A percentile compares a stretch with the other conserved stretches of the same genome.
phyloP scores from a whole-genome alignment of 2,888 invertebrate species.

The Drosophila atripex region DNA sequence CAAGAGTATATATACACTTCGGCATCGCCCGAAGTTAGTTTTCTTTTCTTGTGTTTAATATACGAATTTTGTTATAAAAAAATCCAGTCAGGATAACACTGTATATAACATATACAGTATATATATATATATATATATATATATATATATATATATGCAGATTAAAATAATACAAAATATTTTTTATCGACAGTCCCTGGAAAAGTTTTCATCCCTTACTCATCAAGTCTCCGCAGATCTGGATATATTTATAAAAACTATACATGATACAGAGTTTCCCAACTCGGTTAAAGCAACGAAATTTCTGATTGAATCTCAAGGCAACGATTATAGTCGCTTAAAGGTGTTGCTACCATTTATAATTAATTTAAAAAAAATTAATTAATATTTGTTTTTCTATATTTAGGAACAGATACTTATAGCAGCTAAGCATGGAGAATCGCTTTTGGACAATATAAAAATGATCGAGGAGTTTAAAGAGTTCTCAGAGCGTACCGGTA shows the following conservation, averaged over 20 bases:
- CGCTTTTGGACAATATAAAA: constrained; percentile 90
- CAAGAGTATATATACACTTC: no score
- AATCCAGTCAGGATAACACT: no score
- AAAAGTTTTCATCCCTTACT: constrained; percentile 96
- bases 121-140: no score
- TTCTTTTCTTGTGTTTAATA: no score
- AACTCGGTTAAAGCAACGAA: constrained; percentile 96
- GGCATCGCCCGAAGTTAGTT: no score
- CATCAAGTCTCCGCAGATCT: constrained; percentile 94
- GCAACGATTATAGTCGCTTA: constrained; percentile 86
- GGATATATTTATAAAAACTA: constrained; percentile 93
- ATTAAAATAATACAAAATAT: no score
- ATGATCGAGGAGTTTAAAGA: constrained; percentile 85
- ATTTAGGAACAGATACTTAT: constrained; percentile 91
- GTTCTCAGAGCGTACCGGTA: constrained; percentile 89
- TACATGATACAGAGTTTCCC: constrained; percentile 96
- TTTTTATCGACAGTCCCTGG: constrained; percentile 90
- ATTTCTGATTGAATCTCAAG: constrained; percentile 93
- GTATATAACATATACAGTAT: no score
- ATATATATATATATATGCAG: no score
- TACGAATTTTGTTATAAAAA: no score
- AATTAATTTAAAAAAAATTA: neutral
- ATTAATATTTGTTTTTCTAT: neutral
- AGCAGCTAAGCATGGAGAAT: constrained; percentile 95
- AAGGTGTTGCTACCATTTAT: constrained; percentile 70